Percentiles rank a stretch among this genome's conserved stretches.
Conservation (phyloP, 1,140 invertebrate genomes). For the Pachyrhynchus sulphureomaculatus region DNA sequence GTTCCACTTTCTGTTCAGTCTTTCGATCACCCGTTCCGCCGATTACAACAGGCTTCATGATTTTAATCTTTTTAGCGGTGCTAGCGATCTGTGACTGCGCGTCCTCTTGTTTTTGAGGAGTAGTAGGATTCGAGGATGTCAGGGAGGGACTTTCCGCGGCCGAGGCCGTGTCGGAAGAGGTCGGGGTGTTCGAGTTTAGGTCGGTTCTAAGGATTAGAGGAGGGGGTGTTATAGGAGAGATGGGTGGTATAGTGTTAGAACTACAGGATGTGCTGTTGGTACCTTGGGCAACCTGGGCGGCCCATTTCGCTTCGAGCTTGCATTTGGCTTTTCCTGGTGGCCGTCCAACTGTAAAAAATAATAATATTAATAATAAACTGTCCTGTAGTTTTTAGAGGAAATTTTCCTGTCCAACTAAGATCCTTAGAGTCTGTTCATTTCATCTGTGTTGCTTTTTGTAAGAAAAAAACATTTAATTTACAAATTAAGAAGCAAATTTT, state of each 20-base stretch:
- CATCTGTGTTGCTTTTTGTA: too few species aligned
- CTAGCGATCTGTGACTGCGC: neutral
- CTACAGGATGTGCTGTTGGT: conserved; percentile 39
- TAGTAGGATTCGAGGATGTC: neutral
- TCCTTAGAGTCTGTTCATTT: too few species aligned
- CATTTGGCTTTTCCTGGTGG: conserved; percentile 51
- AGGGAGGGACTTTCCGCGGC: conserved; percentile 10
- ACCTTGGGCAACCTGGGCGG: conserved; percentile 47
- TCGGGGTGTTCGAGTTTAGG: neutral
- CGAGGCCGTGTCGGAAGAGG: conserved; percentile 13
- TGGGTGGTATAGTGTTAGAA: conserved; percentile 11
- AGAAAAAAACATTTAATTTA: too few species aligned
- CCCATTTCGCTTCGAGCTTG: conserved; percentile 47
- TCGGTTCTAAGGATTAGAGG: neutral
- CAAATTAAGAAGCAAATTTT: too few species aligned
- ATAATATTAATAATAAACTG: neutral
- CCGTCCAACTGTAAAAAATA: conserved; percentile 46
- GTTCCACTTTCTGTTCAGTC: neutral
- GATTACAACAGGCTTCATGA: conserved; percentile 30
- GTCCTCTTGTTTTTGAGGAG: neutral
- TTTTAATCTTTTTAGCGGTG: conserved; percentile 33
- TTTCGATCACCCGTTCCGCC: neutral
- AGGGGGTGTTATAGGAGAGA: neutral
- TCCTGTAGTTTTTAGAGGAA: neutral
- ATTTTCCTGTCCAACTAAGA: neutral